Conservation (phyloP, 2,888 invertebrate species). For the Micropterix aruncella region DNA sequence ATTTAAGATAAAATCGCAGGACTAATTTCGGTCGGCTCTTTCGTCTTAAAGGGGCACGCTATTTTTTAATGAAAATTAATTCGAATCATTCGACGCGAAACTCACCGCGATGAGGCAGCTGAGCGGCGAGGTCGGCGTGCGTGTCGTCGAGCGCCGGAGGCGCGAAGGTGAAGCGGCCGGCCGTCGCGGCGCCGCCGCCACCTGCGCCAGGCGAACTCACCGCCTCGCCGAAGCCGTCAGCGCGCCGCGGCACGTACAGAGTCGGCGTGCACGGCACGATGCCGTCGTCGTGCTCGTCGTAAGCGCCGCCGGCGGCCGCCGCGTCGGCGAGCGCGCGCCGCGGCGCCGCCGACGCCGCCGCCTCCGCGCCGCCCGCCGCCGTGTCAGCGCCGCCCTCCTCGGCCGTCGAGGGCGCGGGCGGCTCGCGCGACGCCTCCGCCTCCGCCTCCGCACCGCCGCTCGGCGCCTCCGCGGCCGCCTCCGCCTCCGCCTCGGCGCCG, state of each 20-base stretch:
- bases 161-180: conserved; percentile 49
- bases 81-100: no score
- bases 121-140: conserved; percentile 51
- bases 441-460: no score
- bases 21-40: no score
- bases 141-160: conserved; percentile 59
- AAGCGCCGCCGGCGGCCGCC: conserved; percentile 18
- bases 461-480: not conserved
- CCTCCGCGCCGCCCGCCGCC: conserved; percentile 16
- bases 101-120: conserved; percentile 22
- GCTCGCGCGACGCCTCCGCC: conserved; percentile 49
- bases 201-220: conserved; percentile 81
- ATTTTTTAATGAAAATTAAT: no score
- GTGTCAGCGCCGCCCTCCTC: conserved; percentile 24
- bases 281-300: conserved; percentile 40
- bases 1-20: no score
- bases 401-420: conserved; percentile 39
- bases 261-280: conserved; percentile 88
- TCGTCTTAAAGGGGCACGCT: no score
- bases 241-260: conserved; percentile 64
- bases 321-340: conserved; percentile 13
- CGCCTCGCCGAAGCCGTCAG: conserved; percentile 82
- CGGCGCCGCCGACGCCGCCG: conserved; percentile 13
- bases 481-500: conserved; percentile 38
- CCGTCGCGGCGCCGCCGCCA: conserved; percentile 25